Base-by-base conservation (phyloP, 1,140 invertebrate genomes). In the Trachymyrmex cornetzi region DNA sequence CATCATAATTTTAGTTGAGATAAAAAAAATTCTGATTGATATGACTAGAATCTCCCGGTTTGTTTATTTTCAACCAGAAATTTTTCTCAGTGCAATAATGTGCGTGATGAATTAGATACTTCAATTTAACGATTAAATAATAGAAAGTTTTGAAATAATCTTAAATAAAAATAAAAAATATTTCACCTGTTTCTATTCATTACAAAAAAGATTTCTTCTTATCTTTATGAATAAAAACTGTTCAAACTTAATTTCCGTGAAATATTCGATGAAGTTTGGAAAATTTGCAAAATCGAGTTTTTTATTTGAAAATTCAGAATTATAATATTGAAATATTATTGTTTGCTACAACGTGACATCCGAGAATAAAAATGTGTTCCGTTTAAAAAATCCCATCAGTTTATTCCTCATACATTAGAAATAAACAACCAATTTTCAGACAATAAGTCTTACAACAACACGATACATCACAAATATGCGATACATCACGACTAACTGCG, bases 51-150 rank as follows among this genome's bases (percentile, higher is more conserved):
- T 44, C 38, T 44, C 0, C 38, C 2, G 1, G 2, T 11, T 44
- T 44, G 9, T 44, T 44, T 9, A 44, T 44, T 44, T 44, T 44
- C 11, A 12, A 44, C 9, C 38, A 12, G 9, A 44, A 44, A 44
- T 44, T 44, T 44, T 44, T 44, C 11, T 44, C 11, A 44, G 38
- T 44, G 38, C 38, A 44, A 11, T 44, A 9, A 16, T 61, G 66
- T 74, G 55, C 67, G 19, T 19, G 14, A 48, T 84, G n/a, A 53
- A 75, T 38, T 71, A 81, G n/a, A 34, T 74, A 19, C 1, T 61
- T 59, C 24, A 74, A 44, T 59, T 72, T 57, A 53, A 66, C 1
- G 44, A 30, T 7, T 16, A 14, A 50, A 30, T 67, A 19, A 11
- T 67, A 9, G 11, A 55, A 53, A 55, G 24, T 14, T 16, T 30